Evolutionary conservation across 2,888 invertebrate species (phyloP), one percentile per base, ranked within the genome.

Genomic region (Bembecia ichneumoniformis): DNA sequence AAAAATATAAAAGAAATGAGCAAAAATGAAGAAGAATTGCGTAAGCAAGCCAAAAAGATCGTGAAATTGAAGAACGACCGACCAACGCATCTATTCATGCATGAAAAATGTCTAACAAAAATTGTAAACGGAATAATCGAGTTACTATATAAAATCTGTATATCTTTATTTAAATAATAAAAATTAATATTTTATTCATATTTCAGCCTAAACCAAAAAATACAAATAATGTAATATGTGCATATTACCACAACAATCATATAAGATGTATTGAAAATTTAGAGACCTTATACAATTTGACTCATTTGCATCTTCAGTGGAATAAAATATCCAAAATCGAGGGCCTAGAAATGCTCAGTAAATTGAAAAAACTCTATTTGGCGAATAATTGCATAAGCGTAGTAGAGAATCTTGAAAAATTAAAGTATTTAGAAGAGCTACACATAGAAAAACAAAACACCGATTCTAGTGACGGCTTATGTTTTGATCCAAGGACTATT

Each of bases 241-340:
- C 93, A 14, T 96, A 93, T 77, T 88, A 94, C 43, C 96, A 95
- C 66, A 93, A 93, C 64, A 98, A 97, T 71, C 89, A 90, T 59
- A 91, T 98, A 57, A 75, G 88, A 1, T 90, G 90, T 69, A 91
- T 97, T 16, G 89, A 93, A 68, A 93, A 94, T 62, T 67, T 97
- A 5, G 84, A 91, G 47, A 73, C 82, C 17, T 81, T 95, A 3
- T 82, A 75, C 47, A 91, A 92, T 58, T 74, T 95, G 43, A 91
- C 91, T 1, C 90, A 93, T 58, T 78, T 93, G 46, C 95, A 91
- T 71, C 72, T 93, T 13, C 95, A 93, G 76, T 94, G 92, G 82
- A 96, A 96, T 68, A 91, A 91, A 68, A 91, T 96, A 55, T 81
- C 78, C 0, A 91, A 91, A 72, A 88, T 95, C 1, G 90, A 93